Conservation (phyloP, 2,888 invertebrate species). For the Cephus sareptanus region DNA sequence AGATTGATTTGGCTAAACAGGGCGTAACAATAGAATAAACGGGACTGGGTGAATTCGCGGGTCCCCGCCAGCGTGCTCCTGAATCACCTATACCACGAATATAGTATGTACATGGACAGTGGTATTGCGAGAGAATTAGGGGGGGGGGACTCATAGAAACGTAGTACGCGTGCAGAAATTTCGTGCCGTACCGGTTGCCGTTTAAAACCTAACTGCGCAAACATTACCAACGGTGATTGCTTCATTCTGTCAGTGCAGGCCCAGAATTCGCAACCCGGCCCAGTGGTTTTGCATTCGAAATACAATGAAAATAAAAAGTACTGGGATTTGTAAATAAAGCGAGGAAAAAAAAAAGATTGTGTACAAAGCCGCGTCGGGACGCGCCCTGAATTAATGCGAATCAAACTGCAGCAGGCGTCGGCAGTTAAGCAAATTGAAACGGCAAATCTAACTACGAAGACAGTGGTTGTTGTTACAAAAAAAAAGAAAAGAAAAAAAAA, state of each 20-base stretch:
- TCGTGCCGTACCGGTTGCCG: conserved; percentile 24
- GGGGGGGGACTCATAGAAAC: conserved; percentile 6
- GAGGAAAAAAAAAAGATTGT: conserved; percentile 34
- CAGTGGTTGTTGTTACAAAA: background rate
- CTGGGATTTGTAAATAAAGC: conserved; percentile 6
- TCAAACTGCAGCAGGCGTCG: conserved; percentile 24
- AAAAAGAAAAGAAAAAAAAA: no score
- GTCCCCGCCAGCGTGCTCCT: background rate
- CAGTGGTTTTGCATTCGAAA: conserved; percentile 43
- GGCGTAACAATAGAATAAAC: conserved; percentile 46
- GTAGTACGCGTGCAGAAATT: background rate
- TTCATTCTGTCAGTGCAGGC: conserved; percentile 38
- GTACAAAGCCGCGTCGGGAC: conserved; percentile 29
- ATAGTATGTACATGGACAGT: background rate
- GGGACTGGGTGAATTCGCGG: conserved; percentile 12
- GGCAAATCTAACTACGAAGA: background rate
- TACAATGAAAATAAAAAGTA: conserved; percentile 8
- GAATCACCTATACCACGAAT: background rate
- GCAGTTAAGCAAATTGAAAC: conserved; percentile 5
- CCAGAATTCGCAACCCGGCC: background rate
- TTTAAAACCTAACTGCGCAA: conserved; percentile 47
- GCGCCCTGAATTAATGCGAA: conserved; percentile 33
- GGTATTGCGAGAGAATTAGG: conserved; percentile 23
- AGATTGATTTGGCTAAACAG: conserved; percentile 49
- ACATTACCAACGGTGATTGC: conserved; percentile 56